These are phyloP conservation scores for Monochamus saltuarius DNA, from an alignment of 1,140 invertebrate genomes.

Conservation along the genomic window DNA sequence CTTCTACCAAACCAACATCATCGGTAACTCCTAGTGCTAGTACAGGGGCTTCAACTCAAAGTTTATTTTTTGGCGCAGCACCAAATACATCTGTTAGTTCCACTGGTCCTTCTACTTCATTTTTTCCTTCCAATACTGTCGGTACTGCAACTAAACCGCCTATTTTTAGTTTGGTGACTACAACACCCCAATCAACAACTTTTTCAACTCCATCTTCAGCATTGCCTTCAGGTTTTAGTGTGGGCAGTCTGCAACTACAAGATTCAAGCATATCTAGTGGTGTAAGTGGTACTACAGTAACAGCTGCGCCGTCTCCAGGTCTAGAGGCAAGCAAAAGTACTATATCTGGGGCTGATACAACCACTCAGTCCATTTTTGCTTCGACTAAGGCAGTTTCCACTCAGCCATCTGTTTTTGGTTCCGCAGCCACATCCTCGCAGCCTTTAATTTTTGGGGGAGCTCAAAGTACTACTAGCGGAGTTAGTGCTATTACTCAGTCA, in stretches of 20 bases:
- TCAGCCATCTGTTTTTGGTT: constrained; percentile 16
- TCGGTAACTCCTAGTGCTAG: not conserved
- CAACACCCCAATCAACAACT: constrained; percentile 1
- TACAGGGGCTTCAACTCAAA: not conserved
- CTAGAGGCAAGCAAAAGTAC: not conserved
- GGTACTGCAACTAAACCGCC: not conserved
- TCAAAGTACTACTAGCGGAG: not conserved
- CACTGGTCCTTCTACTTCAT: constrained; percentile 2
- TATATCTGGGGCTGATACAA: not conserved
- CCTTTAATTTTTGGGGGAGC: constrained; percentile 17
- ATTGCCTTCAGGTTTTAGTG: not conserved
- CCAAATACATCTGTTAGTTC: not conserved
- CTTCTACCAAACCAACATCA: not conserved
- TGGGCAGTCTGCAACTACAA: no score
- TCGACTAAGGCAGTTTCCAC: constrained; percentile 4
- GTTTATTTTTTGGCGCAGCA: not conserved
- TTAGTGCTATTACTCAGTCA: constrained; percentile 11
- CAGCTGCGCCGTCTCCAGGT: no score
- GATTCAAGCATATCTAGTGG: no score
- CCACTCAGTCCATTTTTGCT: constrained; percentile 18
- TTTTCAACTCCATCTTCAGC: not conserved
- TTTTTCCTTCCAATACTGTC: constrained; percentile 13
- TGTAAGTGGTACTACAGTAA: no score
- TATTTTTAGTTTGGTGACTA: constrained; percentile 10
- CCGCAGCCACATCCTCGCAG: constrained; percentile 1